phyloP scores from a whole-genome alignment of 2,888 invertebrate species.

The Campoletis raptor region DNA sequence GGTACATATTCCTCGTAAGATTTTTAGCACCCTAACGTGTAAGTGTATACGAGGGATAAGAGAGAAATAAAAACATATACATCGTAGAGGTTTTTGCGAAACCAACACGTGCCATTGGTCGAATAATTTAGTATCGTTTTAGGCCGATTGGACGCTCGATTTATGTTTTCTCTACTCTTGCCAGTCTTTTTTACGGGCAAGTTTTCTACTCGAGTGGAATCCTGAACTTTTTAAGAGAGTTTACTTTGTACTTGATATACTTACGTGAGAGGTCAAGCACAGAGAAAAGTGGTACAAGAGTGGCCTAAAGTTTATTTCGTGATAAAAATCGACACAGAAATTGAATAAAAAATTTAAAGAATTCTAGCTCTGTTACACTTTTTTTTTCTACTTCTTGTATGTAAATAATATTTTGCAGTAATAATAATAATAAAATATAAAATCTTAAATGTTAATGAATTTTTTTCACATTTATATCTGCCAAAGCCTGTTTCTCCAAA shows the following conservation, averaged over 20 bases:
- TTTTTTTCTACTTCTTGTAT: not conserved
- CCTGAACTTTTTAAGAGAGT: constrained; percentile 61
- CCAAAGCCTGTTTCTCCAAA: not conserved
- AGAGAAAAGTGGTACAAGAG: constrained; percentile 24
- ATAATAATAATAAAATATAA: too few relatives aligned
- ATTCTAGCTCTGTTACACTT: not conserved
- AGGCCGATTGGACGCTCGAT: constrained; percentile 82
- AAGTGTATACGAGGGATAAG: constrained; percentile 47
- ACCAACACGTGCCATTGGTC: constrained; percentile 69
- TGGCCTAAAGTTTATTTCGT: constrained; percentile 41
- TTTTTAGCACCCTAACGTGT: constrained; percentile 72
- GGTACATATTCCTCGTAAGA: constrained; percentile 73
- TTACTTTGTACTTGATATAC: constrained; percentile 38
- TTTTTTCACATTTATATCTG: not conserved
- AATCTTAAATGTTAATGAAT: not conserved
- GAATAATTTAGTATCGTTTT: constrained; percentile 83
- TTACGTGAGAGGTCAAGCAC: constrained; percentile 11
- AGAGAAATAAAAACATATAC: constrained; percentile 41
- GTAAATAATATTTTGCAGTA: not conserved
- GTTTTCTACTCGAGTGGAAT: constrained; percentile 47
- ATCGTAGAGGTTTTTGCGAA: constrained; percentile 62
- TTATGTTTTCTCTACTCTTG: constrained; percentile 74
- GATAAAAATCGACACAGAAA: not conserved
- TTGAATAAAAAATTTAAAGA: not conserved
- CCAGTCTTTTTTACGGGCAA: constrained; percentile 2